phyloP scores from a whole-genome alignment of 2,888 invertebrate genomes.

The Cheilosia variabilis region DNA sequence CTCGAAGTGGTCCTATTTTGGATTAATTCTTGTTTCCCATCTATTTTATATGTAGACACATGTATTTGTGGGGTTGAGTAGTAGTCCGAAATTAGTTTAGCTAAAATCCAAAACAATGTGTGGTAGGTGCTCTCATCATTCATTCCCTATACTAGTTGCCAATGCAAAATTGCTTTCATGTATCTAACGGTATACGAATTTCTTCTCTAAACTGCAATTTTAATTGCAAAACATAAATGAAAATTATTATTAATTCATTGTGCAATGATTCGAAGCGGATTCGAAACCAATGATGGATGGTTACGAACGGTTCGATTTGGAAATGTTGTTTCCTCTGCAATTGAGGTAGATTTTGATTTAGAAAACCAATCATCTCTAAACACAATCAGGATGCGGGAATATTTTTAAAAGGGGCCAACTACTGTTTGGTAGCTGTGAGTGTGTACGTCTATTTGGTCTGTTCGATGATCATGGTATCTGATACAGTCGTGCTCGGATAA shows the following conservation, averaged over 20 bases:
- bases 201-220: constrained; percentile 41
- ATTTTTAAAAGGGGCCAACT: no score
- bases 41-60: constrained; percentile 21
- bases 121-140: constrained; percentile 36
- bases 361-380: constrained; percentile 19
- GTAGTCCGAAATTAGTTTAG: constrained; percentile 63
- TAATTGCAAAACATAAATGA: constrained; percentile 68
- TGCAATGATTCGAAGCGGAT: constrained; percentile 50
- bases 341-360: constrained; percentile 4
- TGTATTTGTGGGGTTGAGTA: constrained; percentile 41
- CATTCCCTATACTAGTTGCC: constrained; percentile 21
- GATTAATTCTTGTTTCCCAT: constrained; percentile 57
- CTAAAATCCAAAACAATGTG: constrained; percentile 59
- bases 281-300: constrained; percentile 30
- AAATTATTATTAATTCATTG: constrained; percentile 66
- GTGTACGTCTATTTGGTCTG: no score
- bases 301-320: constrained; percentile 12
- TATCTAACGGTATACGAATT: constrained; percentile 11
- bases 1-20: constrained; percentile 63
- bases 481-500: no score
- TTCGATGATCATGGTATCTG: no score
- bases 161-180: constrained; percentile 7
- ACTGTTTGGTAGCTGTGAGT: no score
- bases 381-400: not conserved
- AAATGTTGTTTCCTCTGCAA: not conserved